phyloP scores from a whole-genome alignment of 2,797 vertebrate genomes.

The Sphaeramia orbicularis region DNA sequence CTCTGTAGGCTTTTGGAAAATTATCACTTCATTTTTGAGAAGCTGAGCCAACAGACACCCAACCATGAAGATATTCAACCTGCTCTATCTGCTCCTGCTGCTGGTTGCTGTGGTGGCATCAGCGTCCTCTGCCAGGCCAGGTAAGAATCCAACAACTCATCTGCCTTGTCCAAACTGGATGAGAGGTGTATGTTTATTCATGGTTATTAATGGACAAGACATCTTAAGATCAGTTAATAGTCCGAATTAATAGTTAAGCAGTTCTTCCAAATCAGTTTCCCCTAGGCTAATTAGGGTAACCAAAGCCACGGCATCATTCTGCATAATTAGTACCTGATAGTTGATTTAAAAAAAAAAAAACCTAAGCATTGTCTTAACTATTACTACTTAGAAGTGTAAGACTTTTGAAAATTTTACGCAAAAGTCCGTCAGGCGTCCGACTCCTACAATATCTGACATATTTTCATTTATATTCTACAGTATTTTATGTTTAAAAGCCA shows the following conservation, averaged over 20 bases:
- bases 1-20: neutral
- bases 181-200: slow-evolving; percentile 15
- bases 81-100: slow-evolving; percentile 79
- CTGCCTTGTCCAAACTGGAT: neutral
- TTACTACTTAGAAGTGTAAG: neutral
- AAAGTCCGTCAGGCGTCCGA: too few relatives aligned
- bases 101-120: slow-evolving; percentile 60
- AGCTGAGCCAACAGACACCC: neutral
- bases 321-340: too few relatives aligned
- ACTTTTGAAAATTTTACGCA: neutral
- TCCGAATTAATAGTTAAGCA: neutral
- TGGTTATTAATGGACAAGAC: too few relatives aligned
- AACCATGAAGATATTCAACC: slow-evolving; percentile 82
- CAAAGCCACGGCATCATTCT: too few relatives aligned
- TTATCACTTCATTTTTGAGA: neutral
- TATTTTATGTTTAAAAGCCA: too few relatives aligned
- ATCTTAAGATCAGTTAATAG: neutral
- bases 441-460: too few relatives aligned
- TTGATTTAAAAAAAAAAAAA: too few relatives aligned
- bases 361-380: too few relatives aligned
- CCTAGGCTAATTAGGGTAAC: too few relatives aligned
- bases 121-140: slow-evolving; percentile 68
- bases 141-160: slow-evolving; percentile 55
- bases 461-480: too few relatives aligned
- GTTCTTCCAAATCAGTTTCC: neutral